Evolutionary conservation across 2,797 vertebrate species (phyloP), one percentile per base, ranked within the genome.

Genomic region (Dromococcyx pavoninus): DNA sequence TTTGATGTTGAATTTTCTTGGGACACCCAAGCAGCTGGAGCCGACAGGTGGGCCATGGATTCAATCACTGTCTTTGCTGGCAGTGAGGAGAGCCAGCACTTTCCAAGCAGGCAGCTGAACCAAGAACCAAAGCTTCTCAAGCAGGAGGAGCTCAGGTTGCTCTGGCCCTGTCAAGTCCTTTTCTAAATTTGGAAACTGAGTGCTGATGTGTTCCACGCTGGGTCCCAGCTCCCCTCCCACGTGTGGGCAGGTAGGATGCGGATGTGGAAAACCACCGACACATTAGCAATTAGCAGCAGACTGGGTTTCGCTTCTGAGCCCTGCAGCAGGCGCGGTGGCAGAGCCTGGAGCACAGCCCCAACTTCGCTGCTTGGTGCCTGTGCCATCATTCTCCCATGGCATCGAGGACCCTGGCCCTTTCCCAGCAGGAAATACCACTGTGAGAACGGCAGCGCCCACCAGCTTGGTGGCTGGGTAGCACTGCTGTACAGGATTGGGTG

Each of bases 361-460:
- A 56, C 62, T 41, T n/a, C 2, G 7, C 37, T 0, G 1, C 56
- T 53, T 0, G 0, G 39, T 0, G 0, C 43, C 4, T 7, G 3
- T 4, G 3, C n/a, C 1, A 1, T 10, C 11, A 6, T 3, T 25
- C 5, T 51, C 23, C 7, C 10, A 2, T 0, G 1, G 57, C 24
- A 7, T 4, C 2, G 0, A 24, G 18, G 8, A 58, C 21, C 15
- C 5, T 7, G 2, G 54, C 0, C 14, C 41, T 78, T 50, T 21
- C 11, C 48, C 57, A 24, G 53, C 32, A 33, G 57, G 44, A 83
- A 53, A 5, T 10, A 27, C 1, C 2, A 6, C 32, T 17, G 27
- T 18, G 37, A 57, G 60, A 23, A 5, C 0, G 1, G 3, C 1
- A 0, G n/a, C 11, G 54, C 37, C 37, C 13, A 6, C 7, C 58